Conservation (phyloP, 2,797 vertebrate genomes). For the Lacerta agilis region DNA sequence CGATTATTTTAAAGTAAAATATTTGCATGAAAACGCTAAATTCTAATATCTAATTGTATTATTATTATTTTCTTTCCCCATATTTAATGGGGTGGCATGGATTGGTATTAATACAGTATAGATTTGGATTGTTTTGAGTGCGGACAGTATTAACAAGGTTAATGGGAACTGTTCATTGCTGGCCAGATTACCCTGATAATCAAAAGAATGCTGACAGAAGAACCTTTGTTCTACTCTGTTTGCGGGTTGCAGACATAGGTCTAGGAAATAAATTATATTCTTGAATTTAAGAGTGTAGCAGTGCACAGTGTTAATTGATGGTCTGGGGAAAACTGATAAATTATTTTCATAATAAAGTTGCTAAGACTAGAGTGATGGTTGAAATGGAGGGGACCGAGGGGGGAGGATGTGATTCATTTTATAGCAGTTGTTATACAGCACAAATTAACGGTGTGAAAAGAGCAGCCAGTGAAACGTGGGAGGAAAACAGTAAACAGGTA, state of each 20-base stretch:
- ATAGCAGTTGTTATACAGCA: conserved; percentile 12
- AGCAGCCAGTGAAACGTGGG: conserved; percentile 34
- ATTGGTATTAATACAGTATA: conserved; percentile 29
- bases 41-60: conserved; percentile 15
- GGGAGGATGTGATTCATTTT: conserved; percentile 38
- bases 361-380: conserved; percentile 13
- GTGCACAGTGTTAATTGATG: conserved; percentile 49
- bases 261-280: conserved; percentile 54
- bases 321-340: conserved; percentile 29
- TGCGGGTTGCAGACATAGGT: conserved; percentile 38
- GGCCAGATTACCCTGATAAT: conserved; percentile 45
- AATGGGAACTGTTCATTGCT: conserved; percentile 40
- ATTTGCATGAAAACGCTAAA: conserved; percentile 8
- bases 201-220: conserved; percentile 63
- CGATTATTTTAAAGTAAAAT: conserved; percentile 14
- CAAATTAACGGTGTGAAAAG: conserved; percentile 53
- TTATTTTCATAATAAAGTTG: conserved; percentile 48
- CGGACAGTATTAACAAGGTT: conserved; percentile 45
- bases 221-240: conserved; percentile 53
- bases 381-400: conserved; percentile 36
- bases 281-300: conserved; percentile 45
- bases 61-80: conserved; percentile 36
- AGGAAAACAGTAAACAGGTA: conserved; percentile 29
- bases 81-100: conserved; percentile 26
- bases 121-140: conserved; percentile 32